Evolutionary conservation across 2,888 invertebrate species (phyloP).

Genomic region (Anthophora plumipes): DNA sequence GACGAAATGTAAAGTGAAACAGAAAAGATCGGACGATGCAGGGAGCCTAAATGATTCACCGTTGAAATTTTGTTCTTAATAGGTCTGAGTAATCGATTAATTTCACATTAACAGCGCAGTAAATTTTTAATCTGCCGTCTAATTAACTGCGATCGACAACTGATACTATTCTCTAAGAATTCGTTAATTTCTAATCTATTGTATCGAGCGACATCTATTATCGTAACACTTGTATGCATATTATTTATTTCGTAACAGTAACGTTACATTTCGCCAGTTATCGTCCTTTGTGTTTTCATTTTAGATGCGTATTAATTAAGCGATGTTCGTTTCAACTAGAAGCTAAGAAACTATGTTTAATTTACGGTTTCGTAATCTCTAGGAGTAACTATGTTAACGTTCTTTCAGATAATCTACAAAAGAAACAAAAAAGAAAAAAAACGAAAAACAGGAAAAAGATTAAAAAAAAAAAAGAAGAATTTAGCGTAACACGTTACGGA

Average conservation of each 20-base stretch:
- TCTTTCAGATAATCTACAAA: conserved; percentile 3
- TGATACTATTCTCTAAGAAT: background rate
- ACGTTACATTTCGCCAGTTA: background rate
- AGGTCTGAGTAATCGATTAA: background rate
- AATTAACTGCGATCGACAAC: background rate
- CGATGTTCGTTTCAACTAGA: background rate
- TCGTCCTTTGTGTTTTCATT: background rate
- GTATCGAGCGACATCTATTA: background rate
- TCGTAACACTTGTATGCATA: background rate
- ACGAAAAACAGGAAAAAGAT: no score
- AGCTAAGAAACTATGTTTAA: conserved; percentile 7
- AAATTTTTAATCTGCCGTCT: background rate
- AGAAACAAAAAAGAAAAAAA: no score
- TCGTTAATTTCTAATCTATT: background rate
- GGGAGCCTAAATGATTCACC: no score
- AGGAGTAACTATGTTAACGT: conserved; percentile 16
- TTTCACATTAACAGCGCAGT: background rate
- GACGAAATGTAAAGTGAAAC: no score
- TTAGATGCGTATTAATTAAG: background rate
- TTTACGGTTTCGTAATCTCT: conserved; percentile 11
- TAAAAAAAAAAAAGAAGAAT: background rate
- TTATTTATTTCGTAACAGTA: conserved; percentile 11
- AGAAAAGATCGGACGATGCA: no score
- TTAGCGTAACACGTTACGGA: conserved; percentile 14
- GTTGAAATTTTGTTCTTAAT: no score